Base-by-base conservation (phyloP, 2,888 invertebrate species). In the Limnephilus rhombicus region DNA sequence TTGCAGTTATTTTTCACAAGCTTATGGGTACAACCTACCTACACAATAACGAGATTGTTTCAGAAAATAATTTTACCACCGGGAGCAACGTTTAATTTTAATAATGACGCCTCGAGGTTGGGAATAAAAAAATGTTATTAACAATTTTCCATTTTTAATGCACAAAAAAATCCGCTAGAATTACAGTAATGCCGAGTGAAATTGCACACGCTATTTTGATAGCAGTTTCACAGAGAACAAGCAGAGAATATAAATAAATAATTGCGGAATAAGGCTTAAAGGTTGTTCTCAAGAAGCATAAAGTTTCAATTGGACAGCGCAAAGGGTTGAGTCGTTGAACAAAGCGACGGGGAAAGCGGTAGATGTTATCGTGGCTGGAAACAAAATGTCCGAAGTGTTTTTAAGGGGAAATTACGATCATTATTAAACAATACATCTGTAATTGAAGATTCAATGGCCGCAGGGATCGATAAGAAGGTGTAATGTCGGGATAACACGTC, bases 401-500 rank as follows among this genome's bases (percentile, higher is more conserved):
- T 81, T 90, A 82, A 90, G 49, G 82, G 41, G 24, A 90, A 90
- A 91, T 91, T 91, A 90, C 85, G 91, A 89, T 82, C 91, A 91
- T 93, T 91, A 93, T 90, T 93, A 89, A 90, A 92, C 86, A 80
- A 80, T 89, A 91, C 92, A 92, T 93, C 90, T 91, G 93, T 92
- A 90, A 91, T 92, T 92, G 92, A 91, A 93, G 91, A 93, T 91
- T 90, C 89, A 92, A 92, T 80, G 92, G 89, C 81, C 91, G 81
- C 45, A 29, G 41, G 80, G 90, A 86, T 85, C 89, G 93, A 93
- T 92, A 92, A 93, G 89, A 83, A 89, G 92, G 93, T 92, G 92
- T 93, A 92, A 91, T 92, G 91, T 90, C 89, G 80, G 92, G 85
- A 85, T 80, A 90, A 49, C 90, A 90, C 49, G 82, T 87, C 49